Base-by-base conservation (phyloP, 2,888 invertebrate species). In the Oligia strigilis region DNA sequence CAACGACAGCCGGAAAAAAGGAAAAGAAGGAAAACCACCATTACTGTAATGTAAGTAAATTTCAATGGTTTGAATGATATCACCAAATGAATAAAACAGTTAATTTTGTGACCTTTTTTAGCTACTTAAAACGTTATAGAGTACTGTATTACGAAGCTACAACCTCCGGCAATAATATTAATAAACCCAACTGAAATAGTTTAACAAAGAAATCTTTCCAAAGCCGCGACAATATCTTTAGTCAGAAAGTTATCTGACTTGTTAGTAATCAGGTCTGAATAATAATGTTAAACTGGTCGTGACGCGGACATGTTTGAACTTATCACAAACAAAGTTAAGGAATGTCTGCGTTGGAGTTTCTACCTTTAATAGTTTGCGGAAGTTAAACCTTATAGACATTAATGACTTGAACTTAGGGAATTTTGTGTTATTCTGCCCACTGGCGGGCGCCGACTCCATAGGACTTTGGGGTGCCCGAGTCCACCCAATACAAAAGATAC, bases 221-320 rank as follows among this genome's bases (percentile, higher is more conserved):
- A 49, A 79, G 19, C 52, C 9, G 17, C 4, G 43, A 73, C 17
- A 81, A 9, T 52, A 43, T 52, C 43, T 55, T 52, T 29, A 11
- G 62, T 40, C 23, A 58, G 52, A 64, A 65, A 73, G 49, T 72
- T 69, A 36, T 64, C 19, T 4, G 1, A 4, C 13, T 3, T 60
- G n/a, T 64, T 72, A 80, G 19, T 19, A 52, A 14, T 52, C 65
- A 52, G 36, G 17, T 8, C 66, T 80, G 72, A 72, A 85, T 80
- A 58, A 72, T 85, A 58, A 85, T 62, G 55, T 67, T 40, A n/a
- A 80, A 67, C 67, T 80, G 13, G 66, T 55, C n/a, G 14, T 14
- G 36, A 52, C 14, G 19, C 19, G 2, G 81, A 85, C 85, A 72
- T 81, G 67, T 85, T 80, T 80, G 72, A 81, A 62, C 55, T 72